Percentiles rank a stretch among this genome's conserved stretches.
Conservation (phyloP, 1,140 invertebrate genomes). For the Drosophila ercepeae region DNA sequence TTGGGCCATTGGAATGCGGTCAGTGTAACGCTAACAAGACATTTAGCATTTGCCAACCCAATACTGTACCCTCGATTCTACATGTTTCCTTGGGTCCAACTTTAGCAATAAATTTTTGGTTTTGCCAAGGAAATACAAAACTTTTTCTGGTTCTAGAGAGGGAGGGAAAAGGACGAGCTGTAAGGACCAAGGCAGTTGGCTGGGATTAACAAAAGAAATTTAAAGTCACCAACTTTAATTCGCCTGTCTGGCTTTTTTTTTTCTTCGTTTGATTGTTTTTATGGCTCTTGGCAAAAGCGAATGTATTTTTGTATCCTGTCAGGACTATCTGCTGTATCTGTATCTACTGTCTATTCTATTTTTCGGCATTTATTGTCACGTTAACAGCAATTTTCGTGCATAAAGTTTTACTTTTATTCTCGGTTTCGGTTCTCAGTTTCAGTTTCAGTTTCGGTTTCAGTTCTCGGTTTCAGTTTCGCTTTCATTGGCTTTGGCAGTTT, state of each 20-base stretch:
- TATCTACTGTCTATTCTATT: constrained; percentile 37
- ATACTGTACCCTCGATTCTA: constrained; percentile 14
- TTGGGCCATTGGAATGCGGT: constrained; percentile 70
- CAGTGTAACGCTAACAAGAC: constrained; percentile 70
- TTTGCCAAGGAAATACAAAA: constrained; percentile 44
- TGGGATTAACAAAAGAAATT: constrained; percentile 72
- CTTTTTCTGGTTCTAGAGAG: constrained; percentile 41
- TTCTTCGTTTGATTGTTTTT: constrained; percentile 65
- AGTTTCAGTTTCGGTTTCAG: constrained; percentile 52
- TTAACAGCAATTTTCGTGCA: constrained; percentile 76
- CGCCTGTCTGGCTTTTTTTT: constrained; percentile 48
- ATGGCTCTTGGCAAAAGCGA: constrained; percentile 9
- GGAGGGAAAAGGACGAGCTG: background rate
- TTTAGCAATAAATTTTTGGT: constrained; percentile 78
- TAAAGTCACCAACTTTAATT: constrained; percentile 73
- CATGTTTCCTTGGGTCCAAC: constrained; percentile 43
- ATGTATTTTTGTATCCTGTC: background rate
- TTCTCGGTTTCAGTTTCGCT: constrained; percentile 46
- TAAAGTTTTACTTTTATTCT: constrained; percentile 67
- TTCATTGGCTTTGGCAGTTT: constrained; percentile 67
- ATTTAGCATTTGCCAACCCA: constrained; percentile 57
- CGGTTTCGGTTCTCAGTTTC: constrained; percentile 56
- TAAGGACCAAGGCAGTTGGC: constrained; percentile 2
- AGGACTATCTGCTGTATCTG: constrained; percentile 1
- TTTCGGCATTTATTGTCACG: constrained; percentile 74